Evolutionary conservation across 2,888 invertebrate genomes (phyloP), one percentile per base, ranked within the genome.

Genomic region (Paralinhomoeus sp.): DNA sequence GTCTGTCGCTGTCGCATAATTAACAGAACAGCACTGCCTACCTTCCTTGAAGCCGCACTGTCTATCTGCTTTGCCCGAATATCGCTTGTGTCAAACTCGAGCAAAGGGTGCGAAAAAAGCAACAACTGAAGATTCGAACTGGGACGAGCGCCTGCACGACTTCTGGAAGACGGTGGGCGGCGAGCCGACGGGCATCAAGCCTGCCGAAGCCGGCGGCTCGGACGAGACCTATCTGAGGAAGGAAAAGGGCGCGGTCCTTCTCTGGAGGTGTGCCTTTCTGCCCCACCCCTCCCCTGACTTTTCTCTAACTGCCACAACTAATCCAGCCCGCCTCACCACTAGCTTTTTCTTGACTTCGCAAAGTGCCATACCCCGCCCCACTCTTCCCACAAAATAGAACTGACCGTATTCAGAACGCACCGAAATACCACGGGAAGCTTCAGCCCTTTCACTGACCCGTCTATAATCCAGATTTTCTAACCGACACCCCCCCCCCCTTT

Each of bases 101-200:
- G 12, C 21, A 21, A 37, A 21, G 12, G 27, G 12, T 40, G 13
- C 2, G 12, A 9, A 18, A 17, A 13, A 13, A 15, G 12, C 35
- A 2, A 37, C 15, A 21, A 3, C 12, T 42, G 40, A 41, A 53
- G 60, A 60, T 42, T 43, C 49, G 31, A 55, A 56, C 20, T 61
- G 59, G 60, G 50, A 57, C 41, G 79, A 79, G 40, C 67, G 74
- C 9, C n/a, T n/a, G n/a, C 70, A 74, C 45, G 71, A 72, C 41
- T 85, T 80, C 71, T 85, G 84, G 67, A 71, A 72, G 3, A 74
- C 75, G 1, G 70, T 85, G 15, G 85, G 84, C 18, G 77, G 78
- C 5, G 48, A 48, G 18, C 46, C 51, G 20, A 47, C 43, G n/a
- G 39, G 39, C n/a, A 42, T 41, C 23, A 38, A 50, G 42, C 24